Evolutionary conservation across 2,888 invertebrate genomes (phyloP).

Genomic region (Anoncus sp.): DNA sequence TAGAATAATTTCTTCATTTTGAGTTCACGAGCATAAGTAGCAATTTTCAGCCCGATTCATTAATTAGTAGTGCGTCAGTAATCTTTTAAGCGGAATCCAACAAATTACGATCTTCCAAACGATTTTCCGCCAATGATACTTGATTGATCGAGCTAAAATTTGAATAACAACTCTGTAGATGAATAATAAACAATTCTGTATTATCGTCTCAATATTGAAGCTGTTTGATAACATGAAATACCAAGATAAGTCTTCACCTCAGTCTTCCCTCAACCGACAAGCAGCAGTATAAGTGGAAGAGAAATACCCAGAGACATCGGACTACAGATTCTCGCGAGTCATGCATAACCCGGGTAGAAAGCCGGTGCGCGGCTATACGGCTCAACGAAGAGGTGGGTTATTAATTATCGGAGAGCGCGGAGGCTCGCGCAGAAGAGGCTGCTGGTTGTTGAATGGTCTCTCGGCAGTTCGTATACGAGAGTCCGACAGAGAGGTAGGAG

Average conservation of each 20-base stretch:
- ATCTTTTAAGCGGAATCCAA: too few species aligned
- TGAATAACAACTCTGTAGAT: background rate
- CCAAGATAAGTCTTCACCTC: background rate
- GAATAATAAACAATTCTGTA: background rate
- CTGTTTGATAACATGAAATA: background rate
- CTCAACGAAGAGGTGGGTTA: slow-evolving; percentile 75
- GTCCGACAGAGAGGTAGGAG: slow-evolving; percentile 3
- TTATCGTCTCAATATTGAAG: background rate
- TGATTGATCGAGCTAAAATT: background rate
- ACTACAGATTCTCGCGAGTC: slow-evolving; percentile 15
- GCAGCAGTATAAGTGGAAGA: slow-evolving; percentile 18
- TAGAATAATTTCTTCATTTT: too few species aligned
- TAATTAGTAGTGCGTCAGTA: too few species aligned
- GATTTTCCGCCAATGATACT: background rate
- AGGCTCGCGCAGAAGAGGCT: slow-evolving; percentile 38
- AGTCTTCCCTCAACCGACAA: background rate
- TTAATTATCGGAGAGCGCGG: slow-evolving; percentile 73
- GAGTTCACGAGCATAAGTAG: too few species aligned
- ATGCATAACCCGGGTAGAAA: slow-evolving; percentile 62
- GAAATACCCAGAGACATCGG: slow-evolving; percentile 14
- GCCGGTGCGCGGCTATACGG: slow-evolving; percentile 46
- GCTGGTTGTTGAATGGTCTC: slow-evolving; percentile 52
- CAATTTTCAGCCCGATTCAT: too few species aligned
- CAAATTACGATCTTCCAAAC: background rate
- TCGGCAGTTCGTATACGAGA: slow-evolving; percentile 36